A percentile compares a stretch with the other conserved stretches of the same genome.
Evolutionary conservation across 2,797 vertebrate genomes (phyloP).

Genomic region (Darevskia nairensis): DNA sequence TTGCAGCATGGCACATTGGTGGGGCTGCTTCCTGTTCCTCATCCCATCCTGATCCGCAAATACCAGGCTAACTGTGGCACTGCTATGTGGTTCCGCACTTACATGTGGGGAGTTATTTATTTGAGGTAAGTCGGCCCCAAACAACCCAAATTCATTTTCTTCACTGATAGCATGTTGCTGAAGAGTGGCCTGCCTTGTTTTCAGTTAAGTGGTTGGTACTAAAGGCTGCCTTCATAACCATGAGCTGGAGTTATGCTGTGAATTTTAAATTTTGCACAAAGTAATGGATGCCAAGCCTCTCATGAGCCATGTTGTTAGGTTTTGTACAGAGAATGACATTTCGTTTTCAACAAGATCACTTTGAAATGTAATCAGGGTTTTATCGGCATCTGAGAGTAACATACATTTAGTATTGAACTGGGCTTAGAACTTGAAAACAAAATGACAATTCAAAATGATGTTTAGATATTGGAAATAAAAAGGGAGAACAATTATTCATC

Average conservation of each 20-base stretch:
- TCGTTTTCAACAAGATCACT: neutral
- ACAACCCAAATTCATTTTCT: neutral
- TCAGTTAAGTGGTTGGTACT: neutral
- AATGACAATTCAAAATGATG: neutral
- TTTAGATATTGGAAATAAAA: neutral
- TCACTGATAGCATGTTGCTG: neutral
- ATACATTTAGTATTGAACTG: neutral
- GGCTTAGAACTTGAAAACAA: neutral
- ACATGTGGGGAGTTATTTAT: constrained; percentile 99
- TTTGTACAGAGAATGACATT: neutral
- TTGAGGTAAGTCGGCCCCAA: constrained; percentile 85
- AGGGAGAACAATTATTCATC: neutral
- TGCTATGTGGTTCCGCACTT: constrained; percentile 98
- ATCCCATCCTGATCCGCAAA: constrained; percentile 98
- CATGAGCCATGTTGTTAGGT: neutral
- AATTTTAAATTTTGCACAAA: neutral
- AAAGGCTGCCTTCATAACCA: neutral
- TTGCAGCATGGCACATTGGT: constrained; percentile 97
- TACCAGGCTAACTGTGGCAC: constrained; percentile 98
- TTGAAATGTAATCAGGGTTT: neutral
- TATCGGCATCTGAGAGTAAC: neutral
- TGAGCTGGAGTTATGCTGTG: neutral
- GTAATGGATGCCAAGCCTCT: too few relatives aligned
- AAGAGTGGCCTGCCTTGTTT: neutral
- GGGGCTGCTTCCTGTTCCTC: constrained; percentile 95